Percentiles rank a stretch among this genome's conserved stretches.
These are phyloP conservation scores for Parnassius orleans DNA, from an alignment of 2,888 invertebrate species.

Conservation along the genomic window DNA sequence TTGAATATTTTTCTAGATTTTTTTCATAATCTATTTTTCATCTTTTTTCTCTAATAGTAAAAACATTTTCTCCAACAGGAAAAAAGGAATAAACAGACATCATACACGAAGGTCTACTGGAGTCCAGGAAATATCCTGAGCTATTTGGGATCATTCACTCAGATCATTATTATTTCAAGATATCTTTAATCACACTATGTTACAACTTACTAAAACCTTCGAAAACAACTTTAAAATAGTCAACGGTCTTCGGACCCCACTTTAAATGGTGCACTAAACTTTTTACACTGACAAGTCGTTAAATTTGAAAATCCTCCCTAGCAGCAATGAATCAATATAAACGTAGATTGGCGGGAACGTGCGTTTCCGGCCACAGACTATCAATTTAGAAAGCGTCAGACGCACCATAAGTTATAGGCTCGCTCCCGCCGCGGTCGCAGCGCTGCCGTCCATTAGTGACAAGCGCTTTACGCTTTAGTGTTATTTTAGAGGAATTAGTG, in stretches of 20 bases:
- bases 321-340: slow-evolving; percentile 37
- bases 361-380: slow-evolving; percentile 35
- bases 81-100: no score
- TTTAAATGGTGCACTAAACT: slow-evolving; percentile 11
- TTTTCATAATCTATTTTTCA: no score
- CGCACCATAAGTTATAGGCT: slow-evolving; percentile 24
- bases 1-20: no score
- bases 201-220: no score
- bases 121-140: no score
- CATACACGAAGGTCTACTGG: no score
- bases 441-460: slow-evolving; percentile 23
- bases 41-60: no score
- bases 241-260: slow-evolving; percentile 2
- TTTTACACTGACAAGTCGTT: slow-evolving; percentile 20
- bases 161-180: no score
- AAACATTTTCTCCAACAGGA: no score
- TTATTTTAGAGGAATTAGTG: slow-evolving; percentile 26
- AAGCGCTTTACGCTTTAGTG: slow-evolving; percentile 24
- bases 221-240: no score
- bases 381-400: slow-evolving; percentile 29
- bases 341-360: slow-evolving; percentile 38
- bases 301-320: slow-evolving; percentile 28
- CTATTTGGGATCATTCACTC: no score
- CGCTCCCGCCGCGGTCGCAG: slow-evolving; percentile 7
- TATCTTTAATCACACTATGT: no score